Conservation (phyloP, 2,888 invertebrate species). For the Helicoverpa assulta region DNA sequence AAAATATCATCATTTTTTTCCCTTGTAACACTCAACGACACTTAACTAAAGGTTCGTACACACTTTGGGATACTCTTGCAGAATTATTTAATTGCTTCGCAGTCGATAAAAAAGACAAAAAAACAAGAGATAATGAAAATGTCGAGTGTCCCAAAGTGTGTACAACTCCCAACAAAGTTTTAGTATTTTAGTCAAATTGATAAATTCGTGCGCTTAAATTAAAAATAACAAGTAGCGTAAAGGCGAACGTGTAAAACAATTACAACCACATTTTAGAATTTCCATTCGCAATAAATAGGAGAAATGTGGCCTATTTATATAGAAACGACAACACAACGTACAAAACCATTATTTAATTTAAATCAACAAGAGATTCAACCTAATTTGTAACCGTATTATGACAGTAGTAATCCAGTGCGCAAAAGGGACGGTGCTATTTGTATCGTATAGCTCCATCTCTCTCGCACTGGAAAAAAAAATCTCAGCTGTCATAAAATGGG, state of each 20-base stretch:
- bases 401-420: neutral
- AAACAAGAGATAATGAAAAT: slow-evolving; percentile 3
- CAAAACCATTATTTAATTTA: slow-evolving; percentile 4
- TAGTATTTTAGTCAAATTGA: slow-evolving; percentile 76
- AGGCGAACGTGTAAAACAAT: slow-evolving; percentile 76
- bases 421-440: neutral
- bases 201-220: slow-evolving; percentile 89
- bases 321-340: slow-evolving; percentile 33
- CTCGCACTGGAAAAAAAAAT: neutral
- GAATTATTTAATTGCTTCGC: slow-evolving; percentile 16
- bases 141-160: slow-evolving; percentile 39
- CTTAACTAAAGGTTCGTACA: slow-evolving; percentile 57
- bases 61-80: slow-evolving; percentile 39
- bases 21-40: slow-evolving; percentile 76
- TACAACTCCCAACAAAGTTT: slow-evolving; percentile 72
- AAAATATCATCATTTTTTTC: slow-evolving; percentile 73
- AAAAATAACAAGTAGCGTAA: slow-evolving; percentile 74
- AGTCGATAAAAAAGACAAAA: slow-evolving; percentile 27
- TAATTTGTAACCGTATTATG: neutral
- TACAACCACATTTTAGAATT: slow-evolving; percentile 78
- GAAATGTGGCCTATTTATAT: slow-evolving; percentile 53
- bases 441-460: slow-evolving; percentile 2
- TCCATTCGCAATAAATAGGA: slow-evolving; percentile 54
- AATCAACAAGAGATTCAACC: slow-evolving; percentile 21
- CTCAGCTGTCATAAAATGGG: neutral